These are phyloP conservation scores for Smutsia gigantea DNA, from an alignment of 2,797 vertebrate species.

Conservation along the genomic window DNA sequence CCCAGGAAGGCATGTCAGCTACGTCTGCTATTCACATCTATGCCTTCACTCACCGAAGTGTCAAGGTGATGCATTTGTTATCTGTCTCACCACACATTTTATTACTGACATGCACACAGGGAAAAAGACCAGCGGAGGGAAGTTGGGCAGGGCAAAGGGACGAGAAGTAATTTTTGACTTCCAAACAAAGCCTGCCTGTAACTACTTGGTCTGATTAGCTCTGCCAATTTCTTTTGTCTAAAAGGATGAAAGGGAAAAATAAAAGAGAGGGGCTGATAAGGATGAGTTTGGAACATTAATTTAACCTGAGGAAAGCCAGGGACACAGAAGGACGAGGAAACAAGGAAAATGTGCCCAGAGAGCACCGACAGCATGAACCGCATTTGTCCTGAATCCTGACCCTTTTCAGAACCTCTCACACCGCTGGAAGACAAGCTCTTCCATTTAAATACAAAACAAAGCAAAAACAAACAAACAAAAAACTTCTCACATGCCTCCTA, in stretches of 20 bases:
- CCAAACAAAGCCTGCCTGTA: constrained; percentile 6
- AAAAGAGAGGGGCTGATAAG: not conserved
- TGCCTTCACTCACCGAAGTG: constrained; percentile 51
- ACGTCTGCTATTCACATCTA: constrained; percentile 61
- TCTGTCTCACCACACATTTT: constrained; percentile 55
- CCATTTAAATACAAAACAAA: not conserved
- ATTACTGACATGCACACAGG: not conserved
- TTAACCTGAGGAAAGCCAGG: constrained; percentile 54
- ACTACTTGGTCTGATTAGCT: constrained; percentile 36
- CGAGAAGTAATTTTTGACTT: constrained; percentile 31
- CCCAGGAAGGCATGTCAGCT: constrained; percentile 39
- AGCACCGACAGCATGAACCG: constrained; percentile 6
- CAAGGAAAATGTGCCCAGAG: constrained; percentile 53
- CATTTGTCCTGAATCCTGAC: constrained; percentile 35
- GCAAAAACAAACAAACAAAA: not conserved
- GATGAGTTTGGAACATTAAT: constrained; percentile 56
- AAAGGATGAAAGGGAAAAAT: constrained; percentile 24
- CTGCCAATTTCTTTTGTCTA: constrained; percentile 51
- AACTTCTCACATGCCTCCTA: not conserved
- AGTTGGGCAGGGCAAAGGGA: constrained; percentile 14
- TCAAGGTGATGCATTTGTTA: constrained; percentile 63
- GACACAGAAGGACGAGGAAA: constrained; percentile 37
- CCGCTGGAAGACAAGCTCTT: constrained; percentile 7
- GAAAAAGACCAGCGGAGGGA: constrained; percentile 1
- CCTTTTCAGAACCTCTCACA: not conserved